Evolutionary conservation across 2,888 invertebrate species (phyloP), one percentile per base, ranked within the genome.

Genomic region (Mellilla xanthometata): DNA sequence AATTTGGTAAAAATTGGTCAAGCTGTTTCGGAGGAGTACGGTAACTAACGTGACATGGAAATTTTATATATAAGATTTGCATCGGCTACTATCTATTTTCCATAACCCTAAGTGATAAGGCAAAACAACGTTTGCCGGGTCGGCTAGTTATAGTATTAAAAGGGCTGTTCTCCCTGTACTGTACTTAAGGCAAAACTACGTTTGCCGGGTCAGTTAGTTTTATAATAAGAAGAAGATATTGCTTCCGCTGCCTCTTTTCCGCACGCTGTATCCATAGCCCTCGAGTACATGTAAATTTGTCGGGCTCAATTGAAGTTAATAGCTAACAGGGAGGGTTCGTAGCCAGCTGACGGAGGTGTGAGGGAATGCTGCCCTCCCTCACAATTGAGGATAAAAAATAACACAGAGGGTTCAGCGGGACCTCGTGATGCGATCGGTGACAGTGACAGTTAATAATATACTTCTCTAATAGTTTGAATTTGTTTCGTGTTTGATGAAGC

Each of bases 271-370:
- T 59, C 51, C 33, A n/a, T 71, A 62, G 79, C 84, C 73, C 52
- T 49, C 41, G 47, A 41, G 60, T 73, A 72, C 79, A 89, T 88
- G 88, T 88, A 87, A 88, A 89, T 89, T 88, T 88, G 87, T 87
- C 79, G 76, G 68, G 81, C 87, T 86, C 88, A 89, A 89, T 89
- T 89, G 89, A 88, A 89, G 88, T 88, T 88, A 88, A 88, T 88
- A 86, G 81, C 79, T 76, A 76, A 76, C 68, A 87, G 88, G 88
- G 88, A 81, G 81, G 79, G 83, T 24, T 15, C 26, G 34, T 68
- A 63, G 71, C 80, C 86, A 87, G 88, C 88, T 88, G 88, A 84
- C 86, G 84, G 78, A 85, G 83, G 87, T 88, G 88, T 86, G 87
- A 87, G 87, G 87, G 89, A 89, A 89, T 89, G 78, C 65, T 60